These are phyloP conservation scores for Morinoia aosen DNA, from an alignment of 2,888 invertebrate species.

Conservation along the genomic window DNA sequence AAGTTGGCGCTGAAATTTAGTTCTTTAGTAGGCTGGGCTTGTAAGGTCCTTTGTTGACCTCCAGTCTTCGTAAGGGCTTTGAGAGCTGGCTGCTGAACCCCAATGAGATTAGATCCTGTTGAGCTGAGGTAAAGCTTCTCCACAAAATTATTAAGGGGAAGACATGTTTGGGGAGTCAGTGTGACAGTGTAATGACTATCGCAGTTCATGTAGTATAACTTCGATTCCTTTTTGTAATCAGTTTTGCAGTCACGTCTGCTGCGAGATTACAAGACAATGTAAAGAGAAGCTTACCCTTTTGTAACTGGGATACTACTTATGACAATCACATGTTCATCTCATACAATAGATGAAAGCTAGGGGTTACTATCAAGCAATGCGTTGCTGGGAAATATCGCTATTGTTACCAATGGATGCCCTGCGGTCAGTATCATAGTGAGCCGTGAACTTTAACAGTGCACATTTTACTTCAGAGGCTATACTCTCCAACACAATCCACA, in stretches of 20 bases:
- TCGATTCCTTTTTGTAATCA: not conserved
- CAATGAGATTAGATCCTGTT: not conserved
- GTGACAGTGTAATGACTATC: not conserved
- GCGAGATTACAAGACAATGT: too few species aligned
- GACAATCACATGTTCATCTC: not conserved
- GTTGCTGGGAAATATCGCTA: not conserved
- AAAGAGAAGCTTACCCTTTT: not conserved
- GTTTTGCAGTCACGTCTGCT: not conserved
- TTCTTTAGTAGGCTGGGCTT: not conserved
- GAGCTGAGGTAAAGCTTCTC: not conserved
- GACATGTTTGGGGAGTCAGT: not conserved
- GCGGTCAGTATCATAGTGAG: too few species aligned
- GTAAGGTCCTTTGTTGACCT: not conserved
- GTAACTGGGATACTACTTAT: not conserved
- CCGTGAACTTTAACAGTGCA: too few species aligned
- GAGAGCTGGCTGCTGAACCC: not conserved
- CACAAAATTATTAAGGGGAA: not conserved
- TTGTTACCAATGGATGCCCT: too few species aligned
- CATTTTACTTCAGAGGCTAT: too few species aligned
- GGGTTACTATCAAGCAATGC: too few species aligned
- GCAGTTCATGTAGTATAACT: too few species aligned
- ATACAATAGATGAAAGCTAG: too few species aligned
- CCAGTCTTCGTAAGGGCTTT: not conserved
- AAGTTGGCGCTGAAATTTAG: not conserved
- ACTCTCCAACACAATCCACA: too few species aligned